Evolutionary conservation across 2,113 vertebrate species (phyloP).

Genomic region (Holacanthus passer): DNA sequence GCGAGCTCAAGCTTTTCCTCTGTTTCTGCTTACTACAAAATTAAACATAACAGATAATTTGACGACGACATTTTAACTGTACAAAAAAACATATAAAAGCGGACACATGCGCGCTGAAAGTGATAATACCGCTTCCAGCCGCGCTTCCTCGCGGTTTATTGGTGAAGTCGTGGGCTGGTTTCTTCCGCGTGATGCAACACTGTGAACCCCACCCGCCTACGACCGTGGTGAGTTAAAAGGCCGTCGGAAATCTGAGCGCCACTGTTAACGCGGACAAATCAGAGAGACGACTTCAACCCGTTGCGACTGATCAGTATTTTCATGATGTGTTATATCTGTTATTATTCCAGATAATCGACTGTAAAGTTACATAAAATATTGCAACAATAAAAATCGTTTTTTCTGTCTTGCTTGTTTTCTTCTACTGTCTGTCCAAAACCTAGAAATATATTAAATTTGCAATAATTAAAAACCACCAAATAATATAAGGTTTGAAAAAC

Average conservation of each 20-base stretch:
- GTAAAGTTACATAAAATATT: no score
- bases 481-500: no score
- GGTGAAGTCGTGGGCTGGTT: background rate
- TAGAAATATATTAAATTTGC: no score
- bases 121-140: rapidly evolving
- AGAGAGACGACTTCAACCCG: no score
- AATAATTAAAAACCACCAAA: no score
- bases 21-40: background rate
- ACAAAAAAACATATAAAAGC: background rate
- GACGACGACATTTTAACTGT: background rate
- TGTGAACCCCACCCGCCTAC: background rate
- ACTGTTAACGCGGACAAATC: no score
- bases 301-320: no score
- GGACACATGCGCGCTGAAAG: background rate
- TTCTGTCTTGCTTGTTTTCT: no score
- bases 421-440: no score
- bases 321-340: no score
- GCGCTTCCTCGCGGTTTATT: background rate
- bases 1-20: background rate
- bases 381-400: no score
- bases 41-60: background rate
- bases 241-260: background rate
- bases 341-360: no score
- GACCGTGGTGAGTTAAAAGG: background rate
- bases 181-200: slow-evolving; percentile 64